A percentile compares a stretch with the other conserved stretches of the same genome.
These are phyloP conservation scores for Drosophila orosa DNA, from an alignment of 1,140 invertebrate genomes.

Conservation along the genomic window DNA sequence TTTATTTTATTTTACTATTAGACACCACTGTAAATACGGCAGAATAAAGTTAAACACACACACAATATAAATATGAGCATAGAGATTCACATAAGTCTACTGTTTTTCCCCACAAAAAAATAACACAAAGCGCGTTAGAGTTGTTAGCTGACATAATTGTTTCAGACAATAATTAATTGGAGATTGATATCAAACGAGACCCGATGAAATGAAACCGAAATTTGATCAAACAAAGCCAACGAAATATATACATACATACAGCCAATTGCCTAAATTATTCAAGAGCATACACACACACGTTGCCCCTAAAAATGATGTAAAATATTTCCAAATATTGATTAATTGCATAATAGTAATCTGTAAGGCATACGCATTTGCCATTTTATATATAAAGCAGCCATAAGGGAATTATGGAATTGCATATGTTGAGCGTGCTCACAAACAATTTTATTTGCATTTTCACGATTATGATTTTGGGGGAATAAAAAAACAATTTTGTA, in stretches of 20 bases:
- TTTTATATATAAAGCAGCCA: slow-evolving; percentile 64
- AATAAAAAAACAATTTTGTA: slow-evolving; percentile 43
- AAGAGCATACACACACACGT: slow-evolving; percentile 8
- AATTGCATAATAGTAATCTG: slow-evolving; percentile 23
- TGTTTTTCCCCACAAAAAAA: slow-evolving; percentile 18
- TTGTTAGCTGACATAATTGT: slow-evolving; percentile 71
- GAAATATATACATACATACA: slow-evolving; percentile 61
- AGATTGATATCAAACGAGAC: slow-evolving; percentile 32
- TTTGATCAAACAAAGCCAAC: slow-evolving; percentile 63
- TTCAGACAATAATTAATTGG: slow-evolving; percentile 79
- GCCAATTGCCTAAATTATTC: slow-evolving; percentile 38
- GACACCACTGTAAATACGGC: slow-evolving; percentile 64
- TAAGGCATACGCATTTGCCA: slow-evolving; percentile 44
- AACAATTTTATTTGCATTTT: slow-evolving; percentile 39
- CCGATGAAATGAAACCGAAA: slow-evolving; percentile 13
- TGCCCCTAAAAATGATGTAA: slow-evolving; percentile 43
- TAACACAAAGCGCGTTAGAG: slow-evolving; percentile 42
- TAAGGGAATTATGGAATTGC: slow-evolving; percentile 26
- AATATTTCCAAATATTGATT: slow-evolving; percentile 53
- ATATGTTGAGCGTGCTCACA: slow-evolving; percentile 16
- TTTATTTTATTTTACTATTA: slow-evolving; percentile 64
- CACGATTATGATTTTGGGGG: slow-evolving; percentile 22
- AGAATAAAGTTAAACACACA: slow-evolving; percentile 27
- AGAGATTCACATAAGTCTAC: slow-evolving; percentile 3
- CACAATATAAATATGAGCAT: slow-evolving; percentile 22